Base-by-base conservation (phyloP, 2,888 invertebrate species). In the Agrochola lychnidis region DNA sequence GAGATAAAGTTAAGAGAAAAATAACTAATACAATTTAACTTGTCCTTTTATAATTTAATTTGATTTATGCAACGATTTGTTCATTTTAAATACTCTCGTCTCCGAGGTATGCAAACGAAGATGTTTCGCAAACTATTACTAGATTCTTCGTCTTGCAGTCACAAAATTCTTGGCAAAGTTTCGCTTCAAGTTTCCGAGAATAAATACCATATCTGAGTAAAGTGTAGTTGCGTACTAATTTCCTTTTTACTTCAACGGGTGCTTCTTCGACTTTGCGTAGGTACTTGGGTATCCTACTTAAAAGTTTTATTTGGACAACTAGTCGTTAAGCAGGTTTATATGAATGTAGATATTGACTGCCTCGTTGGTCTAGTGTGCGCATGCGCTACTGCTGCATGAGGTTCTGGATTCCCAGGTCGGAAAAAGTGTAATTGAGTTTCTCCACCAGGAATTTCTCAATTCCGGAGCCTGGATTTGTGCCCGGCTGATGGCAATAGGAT, bases 91-190 rank as follows among this genome's bases (percentile, higher is more conserved):
- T 62, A 57, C 56, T 71, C 45, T 25, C 30, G 10, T 70, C 61
- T 67, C 12, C 6, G 14, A 69, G 42, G 75, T 14, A 75, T 79
- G 64, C 51, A 59, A 51, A 56, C 25, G 30, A 62, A 70, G 25
- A 69, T 79, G 16, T 79, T 74, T 70, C 14, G 63, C 56, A 57
- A 71, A 68, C 70, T 83, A 75, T 75, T 56, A 71, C 84, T 83
- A 53, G 67, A 76, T 76, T 72, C 61, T 61, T 14, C 59, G 45
- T 59, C 42, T 79, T 66, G 71, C 40, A 76, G 61, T 71, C 56
- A 57, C 56, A 30, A 75, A 64, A 82, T 79, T 71, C 68, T 72
- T 83, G 57, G 66, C 66, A 36, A 68, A 66, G 70, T 79, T 76
- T 67, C 62, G 53, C 48, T 84, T n/a, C 16, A 56, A 64, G 62